Base-by-base conservation (phyloP, 37 sponge, comb jelly and placozoan species). In the Aphrocallistes beatrix region DNA sequence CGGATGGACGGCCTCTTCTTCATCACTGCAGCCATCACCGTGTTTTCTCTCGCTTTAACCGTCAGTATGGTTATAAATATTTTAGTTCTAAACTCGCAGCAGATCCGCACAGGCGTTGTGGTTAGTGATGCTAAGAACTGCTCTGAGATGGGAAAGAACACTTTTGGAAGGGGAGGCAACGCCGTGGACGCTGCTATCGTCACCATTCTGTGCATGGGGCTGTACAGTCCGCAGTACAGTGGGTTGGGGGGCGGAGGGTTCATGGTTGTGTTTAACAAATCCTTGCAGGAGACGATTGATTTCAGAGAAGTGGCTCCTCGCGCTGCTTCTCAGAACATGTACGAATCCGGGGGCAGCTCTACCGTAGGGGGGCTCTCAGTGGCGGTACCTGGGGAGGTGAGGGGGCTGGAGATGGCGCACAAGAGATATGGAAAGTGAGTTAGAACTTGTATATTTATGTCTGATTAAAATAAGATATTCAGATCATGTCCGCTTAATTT, bases 191-290 rank as follows among this genome's bases (percentile, higher is more conserved):
- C 98, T 25, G 95, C 95, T 38, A 89, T 94, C 28, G 93, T 92
- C 3, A 92, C 88, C 37, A 37, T 88, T 25, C 86, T 97, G 19
- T 97, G 98, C 51, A 86, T 93, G 39, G 98, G 98, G 0, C 90
- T 93, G 21, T 92, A 94, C 51, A 92, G 94, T 51, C 88, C 88
- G 19, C 93, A 94, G 81, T 93, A 92, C 39, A 94, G 94, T 13
- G 98, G 98, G 21, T 90, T 97, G 1, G 98, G 98, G 38, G 98
- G 98, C 9, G 98, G 98, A 19, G 98, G 98, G 75, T 97, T 94
- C 83, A 90, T 97, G 92, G 87, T 97, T 28, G 84, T 89, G 32
- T 92, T 92, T 88, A 89, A 90, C 39, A 86, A 88, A 6, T 50
- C 89, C 19, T 50, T 50, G n/a, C 25, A 51, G 36, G 82, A 92